Percentiles rank a stretch among this genome's conserved stretches.
Conservation (phyloP, 1,140 invertebrate genomes). For the Theocolax elegans region DNA sequence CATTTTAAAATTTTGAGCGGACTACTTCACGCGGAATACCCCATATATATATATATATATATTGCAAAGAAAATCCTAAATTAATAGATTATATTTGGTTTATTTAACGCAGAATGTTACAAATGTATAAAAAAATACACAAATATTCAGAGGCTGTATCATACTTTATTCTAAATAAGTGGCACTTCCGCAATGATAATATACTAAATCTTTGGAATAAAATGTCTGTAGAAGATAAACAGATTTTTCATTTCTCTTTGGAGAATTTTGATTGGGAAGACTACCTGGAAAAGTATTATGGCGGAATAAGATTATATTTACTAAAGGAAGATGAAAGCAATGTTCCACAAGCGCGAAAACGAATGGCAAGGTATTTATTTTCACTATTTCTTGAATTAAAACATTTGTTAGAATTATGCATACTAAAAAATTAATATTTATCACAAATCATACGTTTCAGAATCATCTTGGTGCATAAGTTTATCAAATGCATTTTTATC, state of each 20-base stretch:
- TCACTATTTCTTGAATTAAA: too few species aligned
- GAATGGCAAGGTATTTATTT: conserved; percentile 61
- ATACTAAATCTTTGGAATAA: conserved; percentile 64
- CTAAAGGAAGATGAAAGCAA: conserved; percentile 68
- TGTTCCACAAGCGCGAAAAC: conserved; percentile 61
- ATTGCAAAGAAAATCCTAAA: too few species aligned
- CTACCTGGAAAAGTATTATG: conserved; percentile 66
- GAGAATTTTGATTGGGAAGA: conserved; percentile 66
- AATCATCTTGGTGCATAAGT: too few species aligned
- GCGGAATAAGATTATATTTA: conserved; percentile 66
- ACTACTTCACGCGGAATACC: too few species aligned
- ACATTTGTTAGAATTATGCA: too few species aligned
- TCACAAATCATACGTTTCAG: too few species aligned
- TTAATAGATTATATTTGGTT: too few species aligned
- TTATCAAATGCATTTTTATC: too few species aligned
- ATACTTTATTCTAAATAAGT: conserved; percentile 71
- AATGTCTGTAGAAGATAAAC: conserved; percentile 67
- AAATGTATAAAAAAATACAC: conserved; percentile 71
- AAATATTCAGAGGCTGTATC: conserved; percentile 70
- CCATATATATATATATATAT: too few species aligned
- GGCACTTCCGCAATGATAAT: conserved; percentile 71
- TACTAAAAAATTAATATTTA: too few species aligned
- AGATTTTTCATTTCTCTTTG: conserved; percentile 69
- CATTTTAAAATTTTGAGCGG: too few species aligned
- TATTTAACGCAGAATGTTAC: conserved; percentile 65